Evolutionary conservation across 2,113 vertebrate species (phyloP).

Genomic region (Pipra filicauda): DNA sequence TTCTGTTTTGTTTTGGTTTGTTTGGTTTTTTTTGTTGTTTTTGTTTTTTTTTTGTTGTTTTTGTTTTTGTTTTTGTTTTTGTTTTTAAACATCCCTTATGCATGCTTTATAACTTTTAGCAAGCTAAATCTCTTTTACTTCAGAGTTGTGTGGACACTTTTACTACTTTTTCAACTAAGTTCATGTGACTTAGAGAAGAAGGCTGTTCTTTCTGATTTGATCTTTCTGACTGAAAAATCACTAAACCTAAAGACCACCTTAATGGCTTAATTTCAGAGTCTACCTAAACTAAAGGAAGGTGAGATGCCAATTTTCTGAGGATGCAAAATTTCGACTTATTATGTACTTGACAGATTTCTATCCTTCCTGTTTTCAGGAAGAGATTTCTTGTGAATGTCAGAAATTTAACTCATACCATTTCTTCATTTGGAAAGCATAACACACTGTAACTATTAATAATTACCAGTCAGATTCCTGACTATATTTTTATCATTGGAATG

Average conservation of each 20-base stretch:
- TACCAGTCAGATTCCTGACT: background rate
- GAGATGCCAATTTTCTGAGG: background rate
- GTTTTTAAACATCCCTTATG: accelerated
- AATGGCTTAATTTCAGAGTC: background rate
- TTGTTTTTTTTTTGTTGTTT: no score
- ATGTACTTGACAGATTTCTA: background rate
- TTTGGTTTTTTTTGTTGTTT: no score
- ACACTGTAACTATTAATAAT: background rate
- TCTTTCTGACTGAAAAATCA: background rate
- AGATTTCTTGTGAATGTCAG: background rate
- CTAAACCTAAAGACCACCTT: background rate
- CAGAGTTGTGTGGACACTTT: background rate
- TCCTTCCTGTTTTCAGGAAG: background rate
- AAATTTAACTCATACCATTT: background rate
- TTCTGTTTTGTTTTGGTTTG: no score
- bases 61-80: background rate
- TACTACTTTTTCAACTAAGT: background rate
- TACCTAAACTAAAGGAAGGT: background rate
- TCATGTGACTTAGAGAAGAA: background rate
- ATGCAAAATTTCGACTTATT: background rate
- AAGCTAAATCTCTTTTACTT: background rate
- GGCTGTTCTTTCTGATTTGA: background rate
- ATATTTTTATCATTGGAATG: conserved; percentile 36
- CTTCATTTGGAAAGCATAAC: background rate
- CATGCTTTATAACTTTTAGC: background rate